These are phyloP conservation scores for Pteropus rufus DNA, from an alignment of 2,797 vertebrate species.

Conservation along the genomic window DNA sequence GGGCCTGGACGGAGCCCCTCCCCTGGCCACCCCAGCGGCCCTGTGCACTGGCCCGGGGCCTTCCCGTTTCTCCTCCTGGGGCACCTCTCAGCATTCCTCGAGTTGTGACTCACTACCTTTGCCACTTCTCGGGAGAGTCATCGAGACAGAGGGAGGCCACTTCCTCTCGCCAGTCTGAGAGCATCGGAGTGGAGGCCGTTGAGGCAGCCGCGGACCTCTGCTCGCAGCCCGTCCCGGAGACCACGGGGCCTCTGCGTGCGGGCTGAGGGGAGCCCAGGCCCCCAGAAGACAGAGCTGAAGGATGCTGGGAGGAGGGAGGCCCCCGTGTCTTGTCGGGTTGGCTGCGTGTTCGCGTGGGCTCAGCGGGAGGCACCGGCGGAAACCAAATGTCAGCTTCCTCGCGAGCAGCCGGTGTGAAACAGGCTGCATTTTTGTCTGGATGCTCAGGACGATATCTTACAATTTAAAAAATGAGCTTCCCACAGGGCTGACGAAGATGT, in stretches of 20 bases:
- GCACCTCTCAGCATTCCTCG: background rate
- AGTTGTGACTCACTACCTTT: background rate
- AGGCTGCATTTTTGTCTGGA: background rate
- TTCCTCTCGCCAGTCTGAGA: background rate
- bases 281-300: background rate
- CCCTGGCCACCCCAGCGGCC: background rate
- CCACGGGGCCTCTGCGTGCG: too few relatives aligned
- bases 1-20: background rate
- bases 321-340: background rate
- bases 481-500: too few relatives aligned
- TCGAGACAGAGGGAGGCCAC: background rate
- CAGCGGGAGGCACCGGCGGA: accelerated
- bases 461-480: background rate
- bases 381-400: background rate
- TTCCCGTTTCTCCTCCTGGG: too few relatives aligned
- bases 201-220: background rate
- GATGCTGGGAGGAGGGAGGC: background rate
- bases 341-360: accelerated
- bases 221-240: background rate
- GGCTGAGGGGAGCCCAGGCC: background rate
- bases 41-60: background rate
- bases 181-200: too few relatives aligned
- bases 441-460: background rate
- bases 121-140: background rate
- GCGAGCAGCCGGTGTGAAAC: background rate